A percentile compares a stretch with the other conserved stretches of the same genome.
Evolutionary conservation across 2,797 vertebrate species (phyloP).

Genomic region (Serranus cabrilla): DNA sequence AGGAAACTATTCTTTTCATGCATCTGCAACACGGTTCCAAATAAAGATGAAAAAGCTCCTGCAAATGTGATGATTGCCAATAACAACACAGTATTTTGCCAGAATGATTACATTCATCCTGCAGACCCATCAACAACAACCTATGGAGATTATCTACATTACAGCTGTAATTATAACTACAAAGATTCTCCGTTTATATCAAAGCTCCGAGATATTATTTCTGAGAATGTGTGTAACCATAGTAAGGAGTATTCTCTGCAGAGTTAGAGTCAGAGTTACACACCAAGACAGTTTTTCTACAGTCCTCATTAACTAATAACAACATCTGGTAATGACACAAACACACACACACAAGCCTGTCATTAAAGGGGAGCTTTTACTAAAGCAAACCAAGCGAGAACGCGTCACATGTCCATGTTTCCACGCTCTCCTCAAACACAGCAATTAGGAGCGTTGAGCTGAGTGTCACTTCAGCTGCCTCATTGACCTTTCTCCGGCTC

Average conservation of each 20-base stretch:
- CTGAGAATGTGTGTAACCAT: not conserved
- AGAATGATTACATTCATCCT: not conserved
- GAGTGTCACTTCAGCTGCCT: conserved; percentile 62
- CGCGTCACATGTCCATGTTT: conserved; percentile 54
- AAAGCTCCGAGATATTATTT: conserved; percentile 11
- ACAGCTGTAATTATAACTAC: conserved; percentile 11
- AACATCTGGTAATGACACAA: conserved; percentile 53
- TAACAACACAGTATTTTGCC: not conserved
- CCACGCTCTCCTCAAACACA: conserved; percentile 50
- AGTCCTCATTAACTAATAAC: conserved; percentile 62
- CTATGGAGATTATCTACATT: not conserved
- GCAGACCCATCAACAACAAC: not conserved
- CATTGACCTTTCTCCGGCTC: conserved; percentile 66
- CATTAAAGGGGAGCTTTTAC: conserved; percentile 44
- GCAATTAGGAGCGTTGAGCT: conserved; percentile 66
- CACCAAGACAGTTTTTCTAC: conserved; percentile 11
- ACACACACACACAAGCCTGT: conserved; percentile 18
- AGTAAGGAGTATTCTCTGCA: conserved; percentile 21
- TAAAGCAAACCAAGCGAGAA: conserved; percentile 39
- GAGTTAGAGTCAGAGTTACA: conserved; percentile 7
- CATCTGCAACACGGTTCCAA: not conserved
- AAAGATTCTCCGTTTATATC: conserved; percentile 1
- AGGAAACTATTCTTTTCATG: conserved; percentile 8
- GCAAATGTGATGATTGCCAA: not conserved
- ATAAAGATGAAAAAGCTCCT: conserved; percentile 2